phyloP scores from a whole-genome alignment of 2,888 invertebrate genomes.

The Aporophyla lueneburgensis region DNA sequence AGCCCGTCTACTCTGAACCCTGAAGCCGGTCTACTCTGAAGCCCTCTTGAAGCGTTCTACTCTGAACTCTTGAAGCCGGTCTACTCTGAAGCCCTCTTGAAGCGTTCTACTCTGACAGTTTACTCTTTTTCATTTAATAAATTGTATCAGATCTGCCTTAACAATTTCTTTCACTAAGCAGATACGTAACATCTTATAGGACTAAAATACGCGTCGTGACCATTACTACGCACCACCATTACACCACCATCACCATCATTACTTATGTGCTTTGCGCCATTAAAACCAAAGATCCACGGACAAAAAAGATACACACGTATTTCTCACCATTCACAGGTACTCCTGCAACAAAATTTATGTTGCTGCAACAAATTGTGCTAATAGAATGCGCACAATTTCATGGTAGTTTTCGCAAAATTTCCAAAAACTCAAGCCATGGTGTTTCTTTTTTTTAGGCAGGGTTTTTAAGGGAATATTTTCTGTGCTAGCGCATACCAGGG shows the following conservation, averaged over 20 bases:
- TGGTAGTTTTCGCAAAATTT: slow-evolving; percentile 39
- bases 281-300: slow-evolving; percentile 46
- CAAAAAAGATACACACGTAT: slow-evolving; percentile 19
- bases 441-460: background rate
- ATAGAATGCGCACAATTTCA: slow-evolving; percentile 49
- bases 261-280: background rate
- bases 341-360: slow-evolving; percentile 33
- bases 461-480: background rate
- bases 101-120: too few relatives aligned
- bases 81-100: too few relatives aligned
- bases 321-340: slow-evolving; percentile 26
- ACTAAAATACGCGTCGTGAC: background rate
- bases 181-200: too few relatives aligned
- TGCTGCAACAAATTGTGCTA: slow-evolving; percentile 29
- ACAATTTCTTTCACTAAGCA: too few relatives aligned
- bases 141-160: too few relatives aligned
- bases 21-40: too few relatives aligned
- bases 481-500: background rate
- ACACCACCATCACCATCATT: background rate
- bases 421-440: slow-evolving; percentile 23
- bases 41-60: too few relatives aligned
- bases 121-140: too few relatives aligned
- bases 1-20: too few relatives aligned
- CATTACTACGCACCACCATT: background rate
- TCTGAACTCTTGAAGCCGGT: too few relatives aligned